These are phyloP conservation scores for Puma concolor DNA, from an alignment of 2,113 vertebrate genomes.

Conservation along the genomic window DNA sequence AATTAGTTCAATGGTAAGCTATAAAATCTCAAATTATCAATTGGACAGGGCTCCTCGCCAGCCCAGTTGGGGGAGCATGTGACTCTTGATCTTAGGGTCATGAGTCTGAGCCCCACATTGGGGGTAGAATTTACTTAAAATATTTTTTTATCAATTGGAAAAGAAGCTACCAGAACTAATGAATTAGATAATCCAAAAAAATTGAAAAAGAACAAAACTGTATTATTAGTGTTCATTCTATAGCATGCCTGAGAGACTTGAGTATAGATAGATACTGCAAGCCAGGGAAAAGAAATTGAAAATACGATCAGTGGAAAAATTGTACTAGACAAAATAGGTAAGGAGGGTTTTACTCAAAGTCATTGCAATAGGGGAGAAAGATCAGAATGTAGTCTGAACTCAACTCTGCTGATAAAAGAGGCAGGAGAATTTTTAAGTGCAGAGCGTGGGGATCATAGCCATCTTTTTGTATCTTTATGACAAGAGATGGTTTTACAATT, in stretches of 20 bases:
- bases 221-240: background rate
- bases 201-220: background rate
- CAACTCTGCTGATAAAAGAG: background rate
- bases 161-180: background rate
- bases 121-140: background rate
- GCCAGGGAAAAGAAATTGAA: background rate
- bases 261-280: background rate
- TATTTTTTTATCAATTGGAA: background rate
- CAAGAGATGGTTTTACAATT: background rate
- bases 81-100: background rate
- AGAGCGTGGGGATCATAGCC: background rate
- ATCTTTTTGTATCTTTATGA: background rate
- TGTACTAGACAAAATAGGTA: background rate
- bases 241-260: background rate
- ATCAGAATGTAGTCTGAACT: background rate
- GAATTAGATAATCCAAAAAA: slow-evolving; percentile 9
- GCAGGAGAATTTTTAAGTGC: background rate
- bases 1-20: background rate
- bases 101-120: background rate
- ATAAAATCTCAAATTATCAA: background rate
- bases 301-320: background rate
- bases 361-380: background rate
- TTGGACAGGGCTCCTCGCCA: background rate
- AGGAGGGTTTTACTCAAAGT: background rate
- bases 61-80: background rate